These are phyloP conservation scores for Oscheius sp. DNA, from an alignment of 2,888 invertebrate species.

Conservation along the genomic window DNA sequence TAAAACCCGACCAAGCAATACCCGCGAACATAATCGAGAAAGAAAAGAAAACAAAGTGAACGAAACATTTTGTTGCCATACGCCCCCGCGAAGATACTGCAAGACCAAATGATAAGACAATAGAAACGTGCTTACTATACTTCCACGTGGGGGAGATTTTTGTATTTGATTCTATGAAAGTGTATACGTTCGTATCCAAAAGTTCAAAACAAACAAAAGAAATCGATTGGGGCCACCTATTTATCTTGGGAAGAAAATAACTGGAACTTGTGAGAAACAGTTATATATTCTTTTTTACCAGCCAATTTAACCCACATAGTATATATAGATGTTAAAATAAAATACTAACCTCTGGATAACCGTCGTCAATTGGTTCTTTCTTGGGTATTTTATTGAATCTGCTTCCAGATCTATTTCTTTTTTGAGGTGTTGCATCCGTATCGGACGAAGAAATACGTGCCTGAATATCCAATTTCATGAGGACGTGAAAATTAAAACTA, in stretches of 20 bases:
- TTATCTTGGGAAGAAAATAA: no score
- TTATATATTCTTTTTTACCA: no score
- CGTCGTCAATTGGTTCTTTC: constrained; percentile 14
- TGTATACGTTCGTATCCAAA: no score
- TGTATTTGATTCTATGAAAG: no score
- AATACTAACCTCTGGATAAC: constrained; percentile 12
- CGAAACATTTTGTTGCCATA: not conserved
- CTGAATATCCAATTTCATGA: not conserved
- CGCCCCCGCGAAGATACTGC: not conserved
- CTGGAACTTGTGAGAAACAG: no score
- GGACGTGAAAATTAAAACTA: constrained; percentile 1
- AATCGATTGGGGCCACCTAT: no score
- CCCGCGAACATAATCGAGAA: not conserved
- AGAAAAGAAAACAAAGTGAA: constrained; percentile 16
- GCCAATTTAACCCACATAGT: no score
- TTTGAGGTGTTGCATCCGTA: not conserved
- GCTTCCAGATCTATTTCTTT: not conserved
- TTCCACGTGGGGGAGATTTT: no score
- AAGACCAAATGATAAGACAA: not conserved
- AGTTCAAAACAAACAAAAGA: no score
- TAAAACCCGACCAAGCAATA: constrained; percentile 25
- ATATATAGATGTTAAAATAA: no score
- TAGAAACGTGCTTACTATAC: not conserved
- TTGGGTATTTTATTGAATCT: not conserved
- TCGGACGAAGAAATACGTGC: constrained; percentile 11